These are phyloP conservation scores for Eumerus sabulonum DNA, from an alignment of 2,888 invertebrate genomes.

Conservation along the genomic window DNA sequence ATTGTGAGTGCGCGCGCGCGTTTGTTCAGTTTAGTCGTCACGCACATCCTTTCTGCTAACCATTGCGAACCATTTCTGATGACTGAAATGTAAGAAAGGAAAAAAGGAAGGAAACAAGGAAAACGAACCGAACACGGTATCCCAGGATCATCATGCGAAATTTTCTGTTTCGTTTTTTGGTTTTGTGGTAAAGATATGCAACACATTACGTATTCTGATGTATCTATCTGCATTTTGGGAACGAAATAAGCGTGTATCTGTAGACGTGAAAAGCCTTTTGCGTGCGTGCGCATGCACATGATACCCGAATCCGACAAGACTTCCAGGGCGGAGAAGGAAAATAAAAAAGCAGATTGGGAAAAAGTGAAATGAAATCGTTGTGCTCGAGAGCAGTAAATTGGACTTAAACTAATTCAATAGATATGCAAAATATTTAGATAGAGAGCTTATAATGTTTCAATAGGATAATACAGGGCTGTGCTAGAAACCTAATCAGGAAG, in stretches of 20 bases:
- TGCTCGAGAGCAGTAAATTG: constrained; percentile 11
- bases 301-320: constrained; percentile 60
- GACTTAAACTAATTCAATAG: constrained; percentile 61
- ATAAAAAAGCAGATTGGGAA: not conserved
- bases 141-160: constrained; percentile 65
- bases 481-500: too few species aligned
- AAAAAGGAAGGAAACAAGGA: constrained; percentile 3
- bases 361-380: too few species aligned
- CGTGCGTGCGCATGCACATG: constrained; percentile 57
- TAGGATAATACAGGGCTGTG: too few species aligned
- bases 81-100: constrained; percentile 22
- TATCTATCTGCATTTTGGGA: constrained; percentile 65
- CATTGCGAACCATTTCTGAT: constrained; percentile 40
- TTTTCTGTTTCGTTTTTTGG: constrained; percentile 30
- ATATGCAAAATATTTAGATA: constrained; percentile 59
- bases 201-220: constrained; percentile 69
- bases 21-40: constrained; percentile 72
- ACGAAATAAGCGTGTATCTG: constrained; percentile 58
- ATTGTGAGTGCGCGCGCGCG: constrained; percentile 77
- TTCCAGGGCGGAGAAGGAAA: not conserved
- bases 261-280: not conserved
- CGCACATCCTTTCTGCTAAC: constrained; percentile 69
- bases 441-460: constrained; percentile 47
- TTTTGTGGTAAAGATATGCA: constrained; percentile 60
- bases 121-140: constrained; percentile 50